These are phyloP conservation scores for Fragum fragum DNA, from an alignment of 2,888 invertebrate genomes.

Conservation along the genomic window DNA sequence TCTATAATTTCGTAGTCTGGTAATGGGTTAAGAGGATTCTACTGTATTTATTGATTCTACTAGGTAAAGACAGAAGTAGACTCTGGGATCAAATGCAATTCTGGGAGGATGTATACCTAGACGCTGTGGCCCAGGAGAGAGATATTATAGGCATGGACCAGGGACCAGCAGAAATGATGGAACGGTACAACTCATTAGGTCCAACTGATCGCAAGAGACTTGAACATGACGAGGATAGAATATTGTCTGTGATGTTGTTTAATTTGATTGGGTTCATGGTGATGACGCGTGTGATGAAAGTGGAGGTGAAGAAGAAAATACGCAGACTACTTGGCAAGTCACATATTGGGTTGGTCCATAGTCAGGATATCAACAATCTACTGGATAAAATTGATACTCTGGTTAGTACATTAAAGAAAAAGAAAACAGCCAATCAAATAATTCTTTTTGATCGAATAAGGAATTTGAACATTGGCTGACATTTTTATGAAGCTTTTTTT, in stretches of 20 bases:
- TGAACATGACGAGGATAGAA: constrained; percentile 98
- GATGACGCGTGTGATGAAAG: constrained; percentile 95
- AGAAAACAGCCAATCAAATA: too few relatives aligned
- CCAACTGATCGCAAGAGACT: constrained; percentile 93
- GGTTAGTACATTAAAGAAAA: constrained; percentile 92
- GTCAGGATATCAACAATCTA: constrained; percentile 98
- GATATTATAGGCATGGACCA: constrained; percentile 99
- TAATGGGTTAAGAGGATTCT: too few relatives aligned
- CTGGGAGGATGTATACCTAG: constrained; percentile 99
- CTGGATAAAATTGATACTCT: constrained; percentile 97
- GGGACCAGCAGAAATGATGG: constrained; percentile 99
- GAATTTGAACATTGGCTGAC: too few relatives aligned
- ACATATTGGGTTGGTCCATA: constrained; percentile 98
- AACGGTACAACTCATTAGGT: constrained; percentile 96
- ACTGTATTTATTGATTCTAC: not conserved
- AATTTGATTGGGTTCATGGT: constrained; percentile 98
- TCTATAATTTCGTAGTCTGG: too few relatives aligned
- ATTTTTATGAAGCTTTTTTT: too few relatives aligned
- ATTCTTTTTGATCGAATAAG: too few relatives aligned
- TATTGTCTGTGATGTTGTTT: constrained; percentile 97
- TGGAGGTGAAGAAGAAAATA: constrained; percentile 88
- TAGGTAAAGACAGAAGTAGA: constrained; percentile 92
- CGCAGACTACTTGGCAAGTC: constrained; percentile 98
- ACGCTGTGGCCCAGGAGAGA: constrained; percentile 98
- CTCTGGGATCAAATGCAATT: constrained; percentile 97